Evolutionary conservation across 2,888 invertebrate species (phyloP).

Genomic region (Cephus pygmeus): DNA sequence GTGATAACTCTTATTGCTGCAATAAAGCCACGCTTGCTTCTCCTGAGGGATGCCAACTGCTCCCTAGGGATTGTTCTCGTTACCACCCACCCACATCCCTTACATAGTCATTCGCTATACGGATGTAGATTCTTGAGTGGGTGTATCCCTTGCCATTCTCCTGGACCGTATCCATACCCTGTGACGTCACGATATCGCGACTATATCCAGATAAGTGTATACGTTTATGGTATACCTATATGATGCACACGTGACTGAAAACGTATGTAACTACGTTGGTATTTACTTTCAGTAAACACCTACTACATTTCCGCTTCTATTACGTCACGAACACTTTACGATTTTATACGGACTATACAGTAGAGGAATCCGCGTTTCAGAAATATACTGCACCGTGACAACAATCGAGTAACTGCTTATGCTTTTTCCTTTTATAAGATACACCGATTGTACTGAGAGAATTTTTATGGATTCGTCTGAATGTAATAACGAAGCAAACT

Average conservation of each 20-base stretch:
- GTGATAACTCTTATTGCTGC: conserved; percentile 56
- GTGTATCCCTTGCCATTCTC: not conserved
- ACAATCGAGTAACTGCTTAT: not conserved
- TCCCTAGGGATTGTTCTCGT: conserved; percentile 33
- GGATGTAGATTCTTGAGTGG: not conserved
- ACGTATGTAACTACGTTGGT: not conserved
- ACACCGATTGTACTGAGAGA: not conserved
- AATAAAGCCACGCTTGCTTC: conserved; percentile 44
- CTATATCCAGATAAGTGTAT: not conserved
- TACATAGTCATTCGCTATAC: conserved; percentile 18
- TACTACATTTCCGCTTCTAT: not conserved
- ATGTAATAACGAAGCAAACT: not conserved
- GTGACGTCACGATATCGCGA: not conserved
- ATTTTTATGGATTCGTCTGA: not conserved
- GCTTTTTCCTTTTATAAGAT: not conserved
- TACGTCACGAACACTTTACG: not conserved
- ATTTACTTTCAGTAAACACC: not conserved
- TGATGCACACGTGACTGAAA: not conserved
- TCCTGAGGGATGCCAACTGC: conserved; percentile 34
- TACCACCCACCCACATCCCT: conserved; percentile 21
- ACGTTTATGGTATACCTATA: not conserved
- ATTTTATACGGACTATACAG: not conserved
- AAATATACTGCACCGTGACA: not conserved
- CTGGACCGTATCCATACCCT: not conserved
- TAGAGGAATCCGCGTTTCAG: not conserved